Percentiles rank a stretch among this genome's conserved stretches.
These are phyloP conservation scores for Cyanistes caeruleus DNA, from an alignment of 2,113 vertebrate genomes.

Conservation along the genomic window DNA sequence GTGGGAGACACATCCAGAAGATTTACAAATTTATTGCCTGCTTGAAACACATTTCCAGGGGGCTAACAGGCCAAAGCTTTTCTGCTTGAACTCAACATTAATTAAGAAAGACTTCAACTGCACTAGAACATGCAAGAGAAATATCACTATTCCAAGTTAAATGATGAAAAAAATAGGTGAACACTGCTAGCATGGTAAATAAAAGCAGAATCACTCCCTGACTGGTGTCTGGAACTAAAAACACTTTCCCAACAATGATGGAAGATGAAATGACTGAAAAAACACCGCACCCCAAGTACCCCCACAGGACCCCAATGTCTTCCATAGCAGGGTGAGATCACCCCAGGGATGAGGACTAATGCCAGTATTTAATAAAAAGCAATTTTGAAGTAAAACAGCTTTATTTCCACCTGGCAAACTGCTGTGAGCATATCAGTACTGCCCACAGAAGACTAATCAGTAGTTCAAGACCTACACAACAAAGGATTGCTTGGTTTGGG, in stretches of 20 bases:
- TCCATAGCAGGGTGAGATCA: neutral
- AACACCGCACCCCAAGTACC: fast-evolving
- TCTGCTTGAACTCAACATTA: neutral
- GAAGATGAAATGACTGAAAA: neutral
- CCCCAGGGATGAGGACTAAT: neutral
- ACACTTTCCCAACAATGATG: neutral
- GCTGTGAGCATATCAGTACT: neutral
- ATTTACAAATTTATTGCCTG: neutral
- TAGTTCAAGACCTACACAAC: neutral
- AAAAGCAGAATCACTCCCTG: neutral
- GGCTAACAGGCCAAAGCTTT: neutral
- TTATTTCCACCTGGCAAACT: neutral
- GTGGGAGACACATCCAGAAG: neutral
- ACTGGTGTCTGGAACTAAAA: neutral
- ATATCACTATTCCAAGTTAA: neutral
- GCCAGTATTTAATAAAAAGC: neutral
- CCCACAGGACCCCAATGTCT: neutral
- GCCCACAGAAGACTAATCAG: neutral
- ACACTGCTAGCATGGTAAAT: neutral
- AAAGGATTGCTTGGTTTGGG: neutral
- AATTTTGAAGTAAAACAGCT: neutral
- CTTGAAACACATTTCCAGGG: neutral
- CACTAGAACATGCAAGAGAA: neutral
- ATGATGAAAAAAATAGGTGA: neutral
- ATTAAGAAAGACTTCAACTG: neutral